These are phyloP conservation scores for Ormyrus rosae DNA, from an alignment of 2,888 invertebrate species.

Conservation along the genomic window DNA sequence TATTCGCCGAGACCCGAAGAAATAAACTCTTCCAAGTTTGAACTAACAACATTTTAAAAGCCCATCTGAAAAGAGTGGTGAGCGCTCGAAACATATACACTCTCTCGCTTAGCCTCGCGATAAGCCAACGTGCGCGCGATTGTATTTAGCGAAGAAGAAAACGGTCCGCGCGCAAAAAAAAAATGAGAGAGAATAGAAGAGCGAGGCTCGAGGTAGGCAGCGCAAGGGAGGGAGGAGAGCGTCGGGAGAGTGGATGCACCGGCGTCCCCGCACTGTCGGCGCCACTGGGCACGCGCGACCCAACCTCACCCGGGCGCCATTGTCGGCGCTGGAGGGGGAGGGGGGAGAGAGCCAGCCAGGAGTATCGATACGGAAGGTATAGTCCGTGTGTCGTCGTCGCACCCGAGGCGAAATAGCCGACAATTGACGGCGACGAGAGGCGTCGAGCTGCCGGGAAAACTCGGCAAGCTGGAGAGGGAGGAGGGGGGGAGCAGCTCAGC, in stretches of 20 bases:
- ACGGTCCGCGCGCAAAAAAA: too few relatives aligned
- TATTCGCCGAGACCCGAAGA: too few relatives aligned
- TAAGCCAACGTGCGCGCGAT: too few relatives aligned
- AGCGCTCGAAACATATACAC: too few relatives aligned
- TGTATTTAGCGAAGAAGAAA: too few relatives aligned
- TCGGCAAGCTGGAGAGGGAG: background rate
- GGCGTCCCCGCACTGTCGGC: constrained; percentile 1
- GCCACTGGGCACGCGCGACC: constrained; percentile 22
- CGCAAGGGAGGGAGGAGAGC: background rate
- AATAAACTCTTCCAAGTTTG: too few relatives aligned
- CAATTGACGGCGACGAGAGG: constrained; percentile 68
- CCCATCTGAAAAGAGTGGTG: too few relatives aligned
- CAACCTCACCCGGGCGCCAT: constrained; percentile 9
- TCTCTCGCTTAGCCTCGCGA: too few relatives aligned
- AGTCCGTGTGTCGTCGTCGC: constrained; percentile 3
- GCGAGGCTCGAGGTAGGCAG: too few relatives aligned
- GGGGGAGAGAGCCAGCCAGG: background rate
- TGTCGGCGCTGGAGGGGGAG: background rate
- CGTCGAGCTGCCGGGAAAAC: constrained; percentile 49
- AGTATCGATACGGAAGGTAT: constrained; percentile 34
- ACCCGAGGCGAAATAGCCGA: constrained; percentile 67
- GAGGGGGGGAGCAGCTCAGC: constrained; percentile 59
- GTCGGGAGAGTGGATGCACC: background rate
- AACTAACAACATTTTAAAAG: too few relatives aligned
- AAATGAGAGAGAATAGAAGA: too few relatives aligned